Evolutionary conservation across 2,113 vertebrate species (phyloP), one percentile per base, ranked within the genome.

Genomic region (Neoarius graeffei): DNA sequence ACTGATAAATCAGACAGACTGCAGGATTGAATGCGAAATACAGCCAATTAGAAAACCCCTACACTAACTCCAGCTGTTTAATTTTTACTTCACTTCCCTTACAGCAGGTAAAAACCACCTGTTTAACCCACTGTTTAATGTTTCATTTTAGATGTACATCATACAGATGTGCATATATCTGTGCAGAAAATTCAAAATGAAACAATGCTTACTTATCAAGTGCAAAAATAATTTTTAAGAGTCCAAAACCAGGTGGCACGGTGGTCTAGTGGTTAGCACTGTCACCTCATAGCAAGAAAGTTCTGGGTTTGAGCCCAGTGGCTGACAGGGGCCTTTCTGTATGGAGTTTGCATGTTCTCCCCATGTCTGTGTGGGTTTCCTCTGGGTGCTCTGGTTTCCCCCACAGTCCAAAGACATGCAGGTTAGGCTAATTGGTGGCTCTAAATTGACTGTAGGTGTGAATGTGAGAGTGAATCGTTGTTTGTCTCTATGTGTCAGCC

Each of bases 1-100:
- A n/a, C 17, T 56, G 56, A 84, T 80, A 80, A 56, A 57, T n/a
- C n/a, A 69, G 66, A 35, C 50, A 23, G 71, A 84, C 27, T 66
- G 50, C 81, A 83, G 11, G 59, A 83, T 13, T 48, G 57, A 48
- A 48, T 50, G 4, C 5, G 2, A 54, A 66, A 15, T 30, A 42
- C 27, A 57, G 3, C 17, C 66, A 84, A 57, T 56, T 73, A 69
- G 1, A 19, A 67, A 57, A 67, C 5, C 64, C 15, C 62, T 15
- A 35, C 14, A 7, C 2, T 35, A 71, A 17, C 30, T 35, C 11
- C 42, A 52, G 82, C 42, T 66, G 62, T 66, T 67, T 27, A 25
- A 67, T 35, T 8, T 1, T 23, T 50, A 17, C 25, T 11, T 35
- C 30, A 50, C 23, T 23, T 54, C 23, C 25, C 14, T 83, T 27